These are phyloP conservation scores for Phrixothrix hirtus DNA, from an alignment of 2,888 invertebrate genomes.

Conservation along the genomic window DNA sequence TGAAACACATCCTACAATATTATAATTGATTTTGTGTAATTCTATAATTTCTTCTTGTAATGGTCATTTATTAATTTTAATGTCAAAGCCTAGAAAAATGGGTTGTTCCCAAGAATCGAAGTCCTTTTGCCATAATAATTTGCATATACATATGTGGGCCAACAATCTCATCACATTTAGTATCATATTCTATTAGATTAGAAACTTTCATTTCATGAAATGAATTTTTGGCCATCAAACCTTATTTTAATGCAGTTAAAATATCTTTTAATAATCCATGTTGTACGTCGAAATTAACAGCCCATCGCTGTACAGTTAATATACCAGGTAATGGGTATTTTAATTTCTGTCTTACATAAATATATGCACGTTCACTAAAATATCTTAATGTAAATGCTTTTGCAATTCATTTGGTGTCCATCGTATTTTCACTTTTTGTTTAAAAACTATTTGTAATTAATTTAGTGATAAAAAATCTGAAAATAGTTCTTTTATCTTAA, in stretches of 20 bases:
- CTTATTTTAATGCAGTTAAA: constrained; percentile 20
- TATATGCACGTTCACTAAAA: constrained; percentile 31
- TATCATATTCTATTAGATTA: constrained; percentile 28
- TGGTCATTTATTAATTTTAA: constrained; percentile 40
- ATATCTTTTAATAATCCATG: constrained; percentile 25
- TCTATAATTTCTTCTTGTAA: constrained; percentile 29
- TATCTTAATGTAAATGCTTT: constrained; percentile 33
- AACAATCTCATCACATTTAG: constrained; percentile 27
- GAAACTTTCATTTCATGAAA: constrained; percentile 32
- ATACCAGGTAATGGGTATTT: constrained; percentile 34
- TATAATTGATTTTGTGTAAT: constrained; percentile 34
- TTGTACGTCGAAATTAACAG: constrained; percentile 24
- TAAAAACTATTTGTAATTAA: too few relatives aligned
- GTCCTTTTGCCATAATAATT: too few relatives aligned
- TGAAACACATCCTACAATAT: constrained; percentile 40
- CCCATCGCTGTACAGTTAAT: constrained; percentile 30
- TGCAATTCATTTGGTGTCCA: constrained; percentile 23
- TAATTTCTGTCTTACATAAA: constrained; percentile 28
- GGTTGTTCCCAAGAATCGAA: too few relatives aligned
- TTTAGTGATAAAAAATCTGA: too few relatives aligned
- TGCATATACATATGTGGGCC: constrained; percentile 6
- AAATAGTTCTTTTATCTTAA: too few relatives aligned
- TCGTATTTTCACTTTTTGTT: constrained; percentile 3
- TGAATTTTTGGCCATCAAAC: constrained; percentile 20
- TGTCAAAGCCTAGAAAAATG: too few relatives aligned